Evolutionary conservation across 1,140 invertebrate genomes (phyloP).

Genomic region (Coenobita brevimanus): DNA sequence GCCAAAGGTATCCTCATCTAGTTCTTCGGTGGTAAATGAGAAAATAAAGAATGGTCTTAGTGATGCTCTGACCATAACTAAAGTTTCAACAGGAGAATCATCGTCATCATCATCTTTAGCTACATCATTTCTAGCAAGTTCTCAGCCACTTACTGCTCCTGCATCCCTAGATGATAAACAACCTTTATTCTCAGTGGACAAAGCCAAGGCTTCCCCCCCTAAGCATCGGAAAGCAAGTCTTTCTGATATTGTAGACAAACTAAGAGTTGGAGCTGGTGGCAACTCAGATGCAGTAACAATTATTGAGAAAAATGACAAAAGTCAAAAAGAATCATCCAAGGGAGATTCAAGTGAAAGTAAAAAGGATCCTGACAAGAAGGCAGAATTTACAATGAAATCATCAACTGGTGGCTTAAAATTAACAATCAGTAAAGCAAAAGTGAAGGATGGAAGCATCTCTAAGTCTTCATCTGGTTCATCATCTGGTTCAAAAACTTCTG

Average conservation of each 20-base stretch:
- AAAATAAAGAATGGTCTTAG: slow-evolving; percentile 54
- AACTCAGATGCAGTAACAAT: slow-evolving; percentile 63
- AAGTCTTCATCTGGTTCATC: slow-evolving; percentile 72
- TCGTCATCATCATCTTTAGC: slow-evolving; percentile 59
- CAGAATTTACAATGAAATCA: slow-evolving; percentile 89
- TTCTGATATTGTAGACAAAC: slow-evolving; percentile 68
- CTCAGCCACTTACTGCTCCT: slow-evolving; percentile 51
- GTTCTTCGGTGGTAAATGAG: slow-evolving; percentile 26
- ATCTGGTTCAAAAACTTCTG: slow-evolving; percentile 75
- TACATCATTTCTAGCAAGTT: slow-evolving; percentile 54
- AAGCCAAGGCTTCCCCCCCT: slow-evolving; percentile 67
- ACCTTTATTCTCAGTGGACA: slow-evolving; percentile 51
- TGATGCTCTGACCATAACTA: slow-evolving; percentile 63
- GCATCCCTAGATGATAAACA: slow-evolving; percentile 53
- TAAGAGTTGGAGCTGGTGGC: slow-evolving; percentile 61
- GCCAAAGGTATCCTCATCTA: slow-evolving; percentile 33
- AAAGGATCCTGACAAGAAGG: slow-evolving; percentile 77
- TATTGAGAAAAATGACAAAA: slow-evolving; percentile 71
- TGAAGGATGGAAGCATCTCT: slow-evolving; percentile 78
- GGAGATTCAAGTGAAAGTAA: slow-evolving; percentile 53
- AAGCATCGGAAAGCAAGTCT: slow-evolving; percentile 68
- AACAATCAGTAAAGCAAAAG: slow-evolving; percentile 88
- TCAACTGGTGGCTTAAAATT: slow-evolving; percentile 91
- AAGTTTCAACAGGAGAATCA: slow-evolving; percentile 63
- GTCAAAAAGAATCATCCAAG: slow-evolving; percentile 71